phyloP scores from a whole-genome alignment of 1,140 invertebrate species.

The Pinna nobilis region DNA sequence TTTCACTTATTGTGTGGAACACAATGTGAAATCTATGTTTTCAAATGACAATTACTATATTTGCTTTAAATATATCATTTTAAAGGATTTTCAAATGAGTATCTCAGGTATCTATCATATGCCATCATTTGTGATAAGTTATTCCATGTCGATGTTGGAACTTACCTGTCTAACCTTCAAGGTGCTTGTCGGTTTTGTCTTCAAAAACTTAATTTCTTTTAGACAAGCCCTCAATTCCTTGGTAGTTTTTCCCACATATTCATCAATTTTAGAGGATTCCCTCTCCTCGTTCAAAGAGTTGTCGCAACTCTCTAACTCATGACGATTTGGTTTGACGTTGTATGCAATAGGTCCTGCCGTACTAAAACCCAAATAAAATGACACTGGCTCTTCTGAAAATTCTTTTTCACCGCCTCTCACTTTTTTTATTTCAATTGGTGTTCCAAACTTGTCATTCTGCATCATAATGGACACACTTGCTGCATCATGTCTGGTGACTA shows the following conservation, averaged over 20 bases:
- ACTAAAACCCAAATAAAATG: slow-evolving; percentile 36
- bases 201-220: background rate
- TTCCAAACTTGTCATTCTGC: background rate
- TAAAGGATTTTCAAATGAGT: too few relatives aligned
- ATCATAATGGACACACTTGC: slow-evolving; percentile 8
- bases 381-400: slow-evolving; percentile 20
- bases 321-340: background rate
- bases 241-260: background rate
- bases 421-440: slow-evolving; percentile 23
- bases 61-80: too few relatives aligned
- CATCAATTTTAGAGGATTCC: background rate
- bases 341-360: slow-evolving; percentile 37
- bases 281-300: background rate
- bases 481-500: slow-evolving; percentile 1
- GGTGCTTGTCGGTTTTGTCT: too few relatives aligned
- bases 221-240: background rate
- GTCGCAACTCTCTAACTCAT: background rate
- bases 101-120: too few relatives aligned
- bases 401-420: background rate
- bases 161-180: too few relatives aligned
- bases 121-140: too few relatives aligned
- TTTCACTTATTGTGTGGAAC: too few relatives aligned
- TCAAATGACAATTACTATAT: too few relatives aligned
- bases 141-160: too few relatives aligned
- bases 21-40: too few relatives aligned